Percentiles rank a stretch among this genome's conserved stretches.
Conservation (phyloP, 2,113 vertebrate species). For the Murina feae region DNA sequence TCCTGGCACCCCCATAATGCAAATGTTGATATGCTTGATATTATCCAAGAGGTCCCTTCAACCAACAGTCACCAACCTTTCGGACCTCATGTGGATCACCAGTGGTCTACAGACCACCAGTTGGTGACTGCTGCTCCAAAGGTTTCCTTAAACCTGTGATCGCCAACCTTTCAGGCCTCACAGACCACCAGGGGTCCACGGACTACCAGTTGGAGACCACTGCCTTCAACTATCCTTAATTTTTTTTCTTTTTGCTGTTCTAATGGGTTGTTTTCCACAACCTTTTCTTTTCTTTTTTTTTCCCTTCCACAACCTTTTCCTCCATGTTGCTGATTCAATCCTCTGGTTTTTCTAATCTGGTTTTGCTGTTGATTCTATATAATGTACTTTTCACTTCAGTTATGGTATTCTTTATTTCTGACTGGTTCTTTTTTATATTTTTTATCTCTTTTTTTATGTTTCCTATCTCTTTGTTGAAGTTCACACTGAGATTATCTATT, state of each 20-base stretch:
- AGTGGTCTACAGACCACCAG: too few species aligned
- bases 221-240: neutral
- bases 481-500: neutral
- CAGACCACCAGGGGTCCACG: too few species aligned
- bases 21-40: neutral
- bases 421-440: neutral
- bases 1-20: neutral
- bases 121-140: too few species aligned
- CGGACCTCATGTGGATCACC: too few species aligned
- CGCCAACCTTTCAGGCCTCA: too few species aligned
- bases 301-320: too few species aligned
- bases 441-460: neutral
- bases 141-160: too few species aligned
- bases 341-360: neutral
- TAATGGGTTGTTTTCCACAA: neutral
- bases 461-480: neutral
- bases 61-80: too few species aligned
- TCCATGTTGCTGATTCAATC: neutral
- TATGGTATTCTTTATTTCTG: neutral
- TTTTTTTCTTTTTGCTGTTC: neutral
- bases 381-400: neutral
- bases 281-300: neutral
- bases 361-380: neutral
- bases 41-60: neutral
- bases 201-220: too few species aligned